Conservation (phyloP, 2,888 invertebrate genomes). For the Palloptera scutellata region DNA sequence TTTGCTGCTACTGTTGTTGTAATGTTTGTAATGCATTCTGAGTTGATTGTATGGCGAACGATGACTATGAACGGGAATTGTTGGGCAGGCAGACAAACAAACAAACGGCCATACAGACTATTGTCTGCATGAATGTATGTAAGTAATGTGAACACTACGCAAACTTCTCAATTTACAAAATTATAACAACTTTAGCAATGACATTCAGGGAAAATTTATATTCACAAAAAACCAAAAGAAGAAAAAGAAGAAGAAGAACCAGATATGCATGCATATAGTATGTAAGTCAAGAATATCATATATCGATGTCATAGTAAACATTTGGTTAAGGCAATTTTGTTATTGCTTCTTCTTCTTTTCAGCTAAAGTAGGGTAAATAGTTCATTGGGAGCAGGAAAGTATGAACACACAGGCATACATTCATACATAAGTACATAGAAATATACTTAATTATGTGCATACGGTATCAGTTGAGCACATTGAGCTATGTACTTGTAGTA, state of each 20-base stretch:
- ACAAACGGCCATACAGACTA: not conserved
- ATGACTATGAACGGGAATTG: not conserved
- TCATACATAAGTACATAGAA: no score
- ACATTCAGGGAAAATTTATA: conserved; percentile 19
- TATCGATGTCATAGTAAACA: conserved; percentile 27
- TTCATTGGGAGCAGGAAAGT: no score
- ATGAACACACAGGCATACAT: no score
- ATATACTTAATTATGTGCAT: no score
- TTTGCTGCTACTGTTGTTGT: not conserved
- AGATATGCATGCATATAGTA: conserved; percentile 1
- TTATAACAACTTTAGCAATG: conserved; percentile 30
- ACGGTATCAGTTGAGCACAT: no score
- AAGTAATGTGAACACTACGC: not conserved
- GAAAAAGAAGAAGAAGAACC: not conserved
- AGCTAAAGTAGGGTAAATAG: no score
- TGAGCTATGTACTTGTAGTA: no score
- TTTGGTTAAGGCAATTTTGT: no score
- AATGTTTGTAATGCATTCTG: not conserved
- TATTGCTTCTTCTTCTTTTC: no score
- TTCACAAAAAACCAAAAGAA: conserved; percentile 6
- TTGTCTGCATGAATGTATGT: not conserved
- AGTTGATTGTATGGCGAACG: not conserved
- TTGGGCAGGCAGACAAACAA: not conserved
- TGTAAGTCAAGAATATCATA: conserved; percentile 18
- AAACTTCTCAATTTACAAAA: conserved; percentile 29